Conservation (phyloP, 2,888 invertebrate genomes). For the Belgica antarctica region DNA sequence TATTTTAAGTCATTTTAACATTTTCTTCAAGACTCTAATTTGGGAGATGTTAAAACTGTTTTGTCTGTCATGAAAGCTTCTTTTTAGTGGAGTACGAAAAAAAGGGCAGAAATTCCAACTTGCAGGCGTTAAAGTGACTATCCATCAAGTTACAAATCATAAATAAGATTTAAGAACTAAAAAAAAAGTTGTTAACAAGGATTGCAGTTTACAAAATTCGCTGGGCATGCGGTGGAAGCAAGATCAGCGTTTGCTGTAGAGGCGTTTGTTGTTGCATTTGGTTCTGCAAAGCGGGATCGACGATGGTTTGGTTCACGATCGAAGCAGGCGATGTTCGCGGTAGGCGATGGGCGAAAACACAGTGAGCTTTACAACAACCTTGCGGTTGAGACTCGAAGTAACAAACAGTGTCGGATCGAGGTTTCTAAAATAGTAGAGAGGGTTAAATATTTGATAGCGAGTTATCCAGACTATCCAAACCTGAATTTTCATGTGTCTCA, state of each 20-base stretch:
- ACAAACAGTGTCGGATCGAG: slow-evolving; percentile 77
- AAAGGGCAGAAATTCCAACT: too few species aligned
- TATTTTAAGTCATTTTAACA: too few species aligned
- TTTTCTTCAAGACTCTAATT: too few species aligned
- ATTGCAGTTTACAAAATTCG: slow-evolving; percentile 3
- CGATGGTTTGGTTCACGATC: too few species aligned
- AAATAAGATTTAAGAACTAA: background rate
- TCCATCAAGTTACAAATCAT: too few species aligned
- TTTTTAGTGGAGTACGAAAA: too few species aligned
- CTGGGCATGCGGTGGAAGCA: too few species aligned
- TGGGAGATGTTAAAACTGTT: too few species aligned
- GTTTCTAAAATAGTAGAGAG: slow-evolving; percentile 62
- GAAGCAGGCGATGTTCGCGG: background rate
- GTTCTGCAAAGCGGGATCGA: too few species aligned
- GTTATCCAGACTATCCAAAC: slow-evolving; percentile 55
- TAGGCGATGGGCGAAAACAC: slow-evolving; percentile 69
- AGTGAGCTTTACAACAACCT: slow-evolving; percentile 81
- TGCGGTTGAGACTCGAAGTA: slow-evolving; percentile 84
- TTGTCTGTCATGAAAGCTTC: too few species aligned
- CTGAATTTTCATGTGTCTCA: slow-evolving; percentile 81
- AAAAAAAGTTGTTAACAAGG: background rate
- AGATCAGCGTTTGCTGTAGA: background rate
- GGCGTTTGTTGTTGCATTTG: background rate
- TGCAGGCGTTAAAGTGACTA: too few species aligned
- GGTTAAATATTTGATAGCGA: slow-evolving; percentile 9